phyloP scores from a whole-genome alignment of 37 sponge, comb jelly and placozoan species.

The Bolinopsis microptera region DNA sequence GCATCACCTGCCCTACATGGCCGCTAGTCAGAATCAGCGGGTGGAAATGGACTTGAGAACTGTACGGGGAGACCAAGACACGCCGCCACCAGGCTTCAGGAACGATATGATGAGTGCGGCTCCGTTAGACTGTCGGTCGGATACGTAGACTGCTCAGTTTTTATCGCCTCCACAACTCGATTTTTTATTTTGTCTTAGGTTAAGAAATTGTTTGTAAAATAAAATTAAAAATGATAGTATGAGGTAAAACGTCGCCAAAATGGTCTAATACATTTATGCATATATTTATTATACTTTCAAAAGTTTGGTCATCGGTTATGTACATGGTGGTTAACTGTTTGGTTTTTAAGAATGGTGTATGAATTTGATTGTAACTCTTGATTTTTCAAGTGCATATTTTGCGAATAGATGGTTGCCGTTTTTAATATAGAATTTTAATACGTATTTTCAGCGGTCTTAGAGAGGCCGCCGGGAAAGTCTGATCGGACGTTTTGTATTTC shows the following conservation, averaged over 20 bases:
- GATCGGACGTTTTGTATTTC: slow-evolving; percentile 54
- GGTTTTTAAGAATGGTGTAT: slow-evolving; percentile 54
- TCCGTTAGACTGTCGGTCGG: neutral
- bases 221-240: slow-evolving; percentile 5
- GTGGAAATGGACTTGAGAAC: slow-evolving; percentile 20
- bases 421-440: slow-evolving; percentile 61
- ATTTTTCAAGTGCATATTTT: slow-evolving; percentile 51
- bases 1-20: neutral
- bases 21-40: neutral
- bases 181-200: slow-evolving; percentile 65
- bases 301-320: neutral
- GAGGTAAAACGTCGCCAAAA: neutral
- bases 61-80: slow-evolving; percentile 41
- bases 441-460: slow-evolving; percentile 55
- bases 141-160: neutral
- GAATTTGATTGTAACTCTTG: slow-evolving; percentile 20
- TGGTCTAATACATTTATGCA: neutral
- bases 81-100: slow-evolving; percentile 23
- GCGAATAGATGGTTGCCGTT: slow-evolving; percentile 47
- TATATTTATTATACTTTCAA: neutral
- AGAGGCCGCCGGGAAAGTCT: neutral
- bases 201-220: slow-evolving; percentile 58
- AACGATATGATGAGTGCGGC: neutral
- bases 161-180: neutral
- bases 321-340: slow-evolving; percentile 15